Conservation (phyloP, 2,888 invertebrate species). For the Ornithoptera priamus region DNA sequence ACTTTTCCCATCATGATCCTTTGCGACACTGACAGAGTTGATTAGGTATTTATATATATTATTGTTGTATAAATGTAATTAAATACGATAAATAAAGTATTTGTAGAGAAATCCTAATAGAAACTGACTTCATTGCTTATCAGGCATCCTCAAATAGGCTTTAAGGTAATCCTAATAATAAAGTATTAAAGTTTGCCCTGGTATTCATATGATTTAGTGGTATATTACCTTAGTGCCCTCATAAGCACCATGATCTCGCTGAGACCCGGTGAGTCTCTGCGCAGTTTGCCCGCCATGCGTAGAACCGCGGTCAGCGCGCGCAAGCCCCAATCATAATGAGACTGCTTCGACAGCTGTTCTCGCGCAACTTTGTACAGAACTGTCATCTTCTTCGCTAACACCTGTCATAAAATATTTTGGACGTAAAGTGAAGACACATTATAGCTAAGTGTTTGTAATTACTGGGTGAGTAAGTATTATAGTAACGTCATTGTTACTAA, state of each 20-base stretch:
- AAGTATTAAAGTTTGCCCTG: no score
- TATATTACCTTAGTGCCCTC: conserved; percentile 85
- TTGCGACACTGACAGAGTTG: background rate
- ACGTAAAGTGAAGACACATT: no score
- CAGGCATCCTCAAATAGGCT: no score
- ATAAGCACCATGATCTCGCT: conserved; percentile 93
- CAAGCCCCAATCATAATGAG: conserved; percentile 96
- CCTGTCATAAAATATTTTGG: conserved; percentile 44
- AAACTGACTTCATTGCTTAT: no score
- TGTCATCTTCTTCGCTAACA: conserved; percentile 96
- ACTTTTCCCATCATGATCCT: background rate
- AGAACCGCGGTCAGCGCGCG: conserved; percentile 94
- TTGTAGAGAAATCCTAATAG: no score
- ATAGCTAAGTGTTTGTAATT: no score
- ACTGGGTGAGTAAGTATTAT: no score
- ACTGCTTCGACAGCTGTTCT: conserved; percentile 94
- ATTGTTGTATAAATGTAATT: no score
- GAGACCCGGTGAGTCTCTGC: conserved; percentile 87
- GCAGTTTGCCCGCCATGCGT: conserved; percentile 94
- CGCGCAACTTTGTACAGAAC: conserved; percentile 91
- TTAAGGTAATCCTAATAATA: no score
- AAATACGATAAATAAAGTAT: no score
- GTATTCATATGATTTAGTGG: background rate
- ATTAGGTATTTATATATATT: no score
- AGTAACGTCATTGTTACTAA: no score